Base-by-base conservation (phyloP, 1,140 invertebrate species). In the Drosophila neocordata region DNA sequence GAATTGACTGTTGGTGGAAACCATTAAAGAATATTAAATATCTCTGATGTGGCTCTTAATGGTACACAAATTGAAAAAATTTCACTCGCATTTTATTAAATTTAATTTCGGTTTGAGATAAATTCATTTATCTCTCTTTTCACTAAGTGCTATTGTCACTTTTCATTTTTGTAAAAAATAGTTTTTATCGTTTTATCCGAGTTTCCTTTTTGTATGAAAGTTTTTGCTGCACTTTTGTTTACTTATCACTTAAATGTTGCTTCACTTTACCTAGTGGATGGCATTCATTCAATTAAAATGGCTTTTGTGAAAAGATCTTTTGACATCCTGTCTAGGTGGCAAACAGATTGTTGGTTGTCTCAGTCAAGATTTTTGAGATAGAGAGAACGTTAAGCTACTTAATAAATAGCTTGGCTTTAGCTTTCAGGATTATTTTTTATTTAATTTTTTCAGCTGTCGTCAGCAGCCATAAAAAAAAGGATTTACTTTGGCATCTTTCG, bases 371-470 rank as follows among this genome's bases (percentile, higher is more conserved):
- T 44, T 44, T 41, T 60, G 34, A 31, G 22, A 2, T 52, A 51
- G 62, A 35, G 8, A 53, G 34, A 57, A 37, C 41, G 55, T 57
- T 48, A 73, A 87, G 82, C 78, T 65, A 82, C 74, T 72, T 88
- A 87, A 87, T 82, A 78, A 88, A 87, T 87, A 66, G 78, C 83
- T 20, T 11, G 38, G 63, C 75, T 82, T 78, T 69, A 82, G 82
- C 70, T 69, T 78, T 74, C 64, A 76, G 65, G 68, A 78, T 82
- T 82, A 87, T 76, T 87, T 76, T 87, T 79, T 69, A 87, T 87
- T 87, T 85, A 82, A 87, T 87, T 87, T 87, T 71, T 87, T 71
- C 82, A 76, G 82, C 82, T 87, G 74, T 87, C 82, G 82, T 79
- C 82, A 82, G 83, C 82, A 87, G 82, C 83, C 78, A 75, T 87